Base-by-base conservation (phyloP, 2,113 vertebrate genomes). In the Haemorhous mexicanus region DNA sequence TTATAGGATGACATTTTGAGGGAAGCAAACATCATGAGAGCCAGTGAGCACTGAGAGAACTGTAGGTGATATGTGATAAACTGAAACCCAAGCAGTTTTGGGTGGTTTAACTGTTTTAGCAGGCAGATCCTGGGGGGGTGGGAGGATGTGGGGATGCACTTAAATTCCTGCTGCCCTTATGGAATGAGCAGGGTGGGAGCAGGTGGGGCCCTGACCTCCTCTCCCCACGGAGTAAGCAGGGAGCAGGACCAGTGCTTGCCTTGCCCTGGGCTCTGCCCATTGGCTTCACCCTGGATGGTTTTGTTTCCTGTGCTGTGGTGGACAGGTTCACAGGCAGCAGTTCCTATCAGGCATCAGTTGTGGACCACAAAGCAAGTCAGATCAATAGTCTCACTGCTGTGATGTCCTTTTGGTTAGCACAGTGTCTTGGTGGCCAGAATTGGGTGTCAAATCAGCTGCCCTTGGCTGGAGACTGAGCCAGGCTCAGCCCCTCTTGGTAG, bases 361-460 rank as follows among this genome's bases (percentile, higher is more conserved):
- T 37, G 72, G 73, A 49, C 81, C 64, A 62, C 78, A 72, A 26
- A 62, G 63, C 0, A 9, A 73, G 59, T 32, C 37, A 89, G 72
- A 81, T 67, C 76, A 43, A 46, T 33, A 59, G 46, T n/a, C 37
- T 49, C 7, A 0, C 66, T 13, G 22, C 59, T 70, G 44, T 21
- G 67, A 63, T 4, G 7, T 39, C 55, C 61, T 62, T 81, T 61
- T 52, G 68, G 44, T 84, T 26, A 58, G 41, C 2, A 4, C 0
- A 0, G 6, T n/a, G 73, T n/a, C 55, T 44, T 4, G 1, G 35
- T 70, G 84, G 90, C 50, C 10, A 4, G 35, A 52, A 50, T 10
- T 7, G 0, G 0, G 13, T 41, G 30, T 39, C 4, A 0, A 10
- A 23, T 41, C 20, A 28, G 64, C 81, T 63, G 69, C 8, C 69